Conservation (phyloP, 2,113 vertebrate genomes). For the Sciurus niger region DNA sequence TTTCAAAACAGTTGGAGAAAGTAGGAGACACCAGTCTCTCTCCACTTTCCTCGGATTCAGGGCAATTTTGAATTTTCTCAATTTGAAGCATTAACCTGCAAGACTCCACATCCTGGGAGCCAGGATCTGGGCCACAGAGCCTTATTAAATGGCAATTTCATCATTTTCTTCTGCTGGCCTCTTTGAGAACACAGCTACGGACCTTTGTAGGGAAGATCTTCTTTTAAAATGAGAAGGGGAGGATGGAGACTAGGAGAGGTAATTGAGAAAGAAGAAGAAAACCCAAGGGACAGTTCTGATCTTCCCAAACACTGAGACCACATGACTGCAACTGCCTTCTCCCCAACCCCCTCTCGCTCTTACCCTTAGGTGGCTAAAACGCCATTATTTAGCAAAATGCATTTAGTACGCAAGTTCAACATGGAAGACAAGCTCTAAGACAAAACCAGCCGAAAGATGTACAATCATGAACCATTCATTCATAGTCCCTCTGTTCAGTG, state of each 20-base stretch:
- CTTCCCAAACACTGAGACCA: slow-evolving; percentile 36
- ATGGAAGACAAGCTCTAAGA: neutral
- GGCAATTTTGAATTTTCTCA: slow-evolving; percentile 71
- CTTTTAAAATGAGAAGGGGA: slow-evolving; percentile 58
- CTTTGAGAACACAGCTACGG: slow-evolving; percentile 59
- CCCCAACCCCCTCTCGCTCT: neutral
- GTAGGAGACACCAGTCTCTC: neutral
- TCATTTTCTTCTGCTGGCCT: too few species aligned
- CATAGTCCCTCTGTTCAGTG: neutral
- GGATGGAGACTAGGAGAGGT: slow-evolving; percentile 56
- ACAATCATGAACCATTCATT: neutral
- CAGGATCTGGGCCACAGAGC: neutral
- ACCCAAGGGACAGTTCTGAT: neutral
- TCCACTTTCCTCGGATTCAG: neutral
- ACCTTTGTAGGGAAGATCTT: slow-evolving; percentile 68
- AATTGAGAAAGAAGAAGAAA: slow-evolving; percentile 74
- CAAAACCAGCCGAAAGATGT: neutral
- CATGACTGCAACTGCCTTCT: neutral
- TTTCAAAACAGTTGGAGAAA: neutral
- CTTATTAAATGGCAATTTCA: too few species aligned
- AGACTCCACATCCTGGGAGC: slow-evolving; percentile 62
- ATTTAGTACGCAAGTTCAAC: slow-evolving; percentile 59
- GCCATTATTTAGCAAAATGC: slow-evolving; percentile 60
- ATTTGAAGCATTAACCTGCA: slow-evolving; percentile 73
- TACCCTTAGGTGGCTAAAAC: neutral